Percentiles rank a stretch among this genome's conserved stretches.
Conservation (phyloP, 2,888 invertebrate genomes). For the Amphipoea oculea region DNA sequence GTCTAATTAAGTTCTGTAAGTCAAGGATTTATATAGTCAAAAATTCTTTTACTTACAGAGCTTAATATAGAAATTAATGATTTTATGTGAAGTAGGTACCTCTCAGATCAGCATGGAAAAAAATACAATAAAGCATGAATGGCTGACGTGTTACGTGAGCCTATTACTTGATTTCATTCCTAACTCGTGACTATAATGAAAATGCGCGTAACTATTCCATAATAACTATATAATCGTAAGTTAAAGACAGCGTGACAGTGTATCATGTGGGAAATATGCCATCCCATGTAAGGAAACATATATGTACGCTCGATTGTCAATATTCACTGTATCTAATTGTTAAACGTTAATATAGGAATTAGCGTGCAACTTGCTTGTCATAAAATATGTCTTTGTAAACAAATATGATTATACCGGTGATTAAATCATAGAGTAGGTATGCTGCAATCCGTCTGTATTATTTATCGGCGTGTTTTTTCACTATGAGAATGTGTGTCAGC, state of each 20-base stretch:
- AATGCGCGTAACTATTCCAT: constrained; percentile 57
- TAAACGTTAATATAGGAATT: constrained; percentile 67
- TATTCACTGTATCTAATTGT: constrained; percentile 65
- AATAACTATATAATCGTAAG: constrained; percentile 70
- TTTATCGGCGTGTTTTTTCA: constrained; percentile 32
- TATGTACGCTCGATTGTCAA: constrained; percentile 59
- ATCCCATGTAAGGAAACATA: constrained; percentile 69
- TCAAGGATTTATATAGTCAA: background rate
- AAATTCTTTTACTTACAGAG: background rate
- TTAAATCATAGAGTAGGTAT: constrained; percentile 57
- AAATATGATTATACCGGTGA: constrained; percentile 53
- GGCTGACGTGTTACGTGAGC: constrained; percentile 64
- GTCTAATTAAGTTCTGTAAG: background rate
- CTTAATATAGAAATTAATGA: background rate
- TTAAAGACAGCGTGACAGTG: constrained; percentile 69
- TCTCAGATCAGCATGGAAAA: constrained; percentile 41
- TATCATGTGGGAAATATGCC: constrained; percentile 77
- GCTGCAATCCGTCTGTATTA: constrained; percentile 39
- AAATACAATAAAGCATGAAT: constrained; percentile 59
- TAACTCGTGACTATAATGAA: constrained; percentile 70
- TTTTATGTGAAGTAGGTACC: background rate
- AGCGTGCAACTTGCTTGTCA: constrained; percentile 63
- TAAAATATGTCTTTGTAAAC: constrained; percentile 65
- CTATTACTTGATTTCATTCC: constrained; percentile 71
- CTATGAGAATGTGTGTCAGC: constrained; percentile 35